Evolutionary conservation across 2,888 invertebrate genomes (phyloP).

Genomic region (Scotopteryx bipunctaria): DNA sequence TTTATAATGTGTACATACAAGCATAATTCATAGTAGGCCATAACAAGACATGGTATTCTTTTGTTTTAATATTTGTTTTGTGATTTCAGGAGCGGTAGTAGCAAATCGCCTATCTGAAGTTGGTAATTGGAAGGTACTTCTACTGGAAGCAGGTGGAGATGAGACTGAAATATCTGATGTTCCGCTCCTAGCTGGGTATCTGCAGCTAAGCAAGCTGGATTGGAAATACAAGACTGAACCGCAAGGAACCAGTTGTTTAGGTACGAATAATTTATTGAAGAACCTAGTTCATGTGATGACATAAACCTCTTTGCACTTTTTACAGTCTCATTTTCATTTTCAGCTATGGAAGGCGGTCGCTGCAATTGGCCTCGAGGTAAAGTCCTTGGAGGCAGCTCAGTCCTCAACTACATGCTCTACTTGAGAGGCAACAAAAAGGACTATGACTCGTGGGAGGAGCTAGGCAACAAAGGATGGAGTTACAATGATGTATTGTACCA

Average conservation of each 20-base stretch:
- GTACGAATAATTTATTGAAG: slow-evolving; percentile 79
- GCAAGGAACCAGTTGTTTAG: slow-evolving; percentile 90
- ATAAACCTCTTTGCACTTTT: no score
- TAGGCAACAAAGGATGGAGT: slow-evolving; percentile 95
- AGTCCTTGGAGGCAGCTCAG: slow-evolving; percentile 94
- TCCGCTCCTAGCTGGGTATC: slow-evolving; percentile 92
- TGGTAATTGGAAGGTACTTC: slow-evolving; percentile 89
- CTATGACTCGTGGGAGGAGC: slow-evolving; percentile 94
- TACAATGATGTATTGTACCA: slow-evolving; percentile 90
- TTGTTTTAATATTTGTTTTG: not conserved
- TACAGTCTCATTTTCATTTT: slow-evolving; percentile 46
- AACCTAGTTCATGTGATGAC: no score
- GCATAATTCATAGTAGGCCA: no score
- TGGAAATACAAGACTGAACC: slow-evolving; percentile 98
- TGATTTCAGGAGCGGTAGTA: slow-evolving; percentile 88
- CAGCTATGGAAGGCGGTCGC: slow-evolving; percentile 92
- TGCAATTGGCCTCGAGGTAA: slow-evolving; percentile 97
- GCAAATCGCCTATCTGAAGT: slow-evolving; percentile 92
- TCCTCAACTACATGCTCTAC: slow-evolving; percentile 96
- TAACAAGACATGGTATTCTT: no score
- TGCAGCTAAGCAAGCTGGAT: slow-evolving; percentile 93
- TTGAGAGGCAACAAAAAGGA: slow-evolving; percentile 94
- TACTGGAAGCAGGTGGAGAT: slow-evolving; percentile 94
- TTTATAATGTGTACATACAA: no score
- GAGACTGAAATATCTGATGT: slow-evolving; percentile 96